Base-by-base conservation (phyloP, 2,797 vertebrate genomes). In the Picus viridis region DNA sequence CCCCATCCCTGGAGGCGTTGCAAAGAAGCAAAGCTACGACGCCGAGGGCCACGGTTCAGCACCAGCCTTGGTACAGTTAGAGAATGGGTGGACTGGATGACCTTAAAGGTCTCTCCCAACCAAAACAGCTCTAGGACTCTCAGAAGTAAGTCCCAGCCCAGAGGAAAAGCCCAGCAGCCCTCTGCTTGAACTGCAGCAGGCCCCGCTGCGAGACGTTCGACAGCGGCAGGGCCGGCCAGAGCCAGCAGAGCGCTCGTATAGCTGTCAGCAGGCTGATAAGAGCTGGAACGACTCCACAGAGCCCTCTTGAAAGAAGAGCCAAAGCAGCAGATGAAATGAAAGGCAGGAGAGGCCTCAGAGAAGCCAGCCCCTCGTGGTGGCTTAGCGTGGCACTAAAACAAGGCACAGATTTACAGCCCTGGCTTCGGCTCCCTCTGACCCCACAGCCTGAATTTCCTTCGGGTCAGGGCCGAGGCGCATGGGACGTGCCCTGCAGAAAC, bases 231-330 rank as follows among this genome's bases (percentile, higher is more conserved):
- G 96, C 93, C 96, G 97, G 96, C 96, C 95, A 97, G 96, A 96
- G 97, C 97, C 96, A 72, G 96, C 94, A 97, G 96, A 97, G 93
- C 96, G 92, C 96, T 98, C 97, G 97, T 98, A 98, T 98, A 98
- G 97, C 97, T 98, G 98, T 98, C 98, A 98, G 96, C 97, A 95
- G 97, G 97, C 97, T 97, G 98, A 98, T 98, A 98, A 98, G 97
- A 96, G 95, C 45, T 94, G 95, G 97, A 98, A 98, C 97, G 96
- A 97, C 95, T 97, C 97, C 96, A 81, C 92, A 83, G 97, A 98
- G 97, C 93, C 92, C 96, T 96, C 97, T 97, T 97, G 98, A 94
- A 98, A 96, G 97, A 97, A 90, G 96, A 98, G 96, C 96, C 97
- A 97, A 97, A 97, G 97, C 24, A 95, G 96, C 92, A 95, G 96